Base-by-base conservation (phyloP, 2,113 vertebrate genomes). In the Xenopus borealis region DNA sequence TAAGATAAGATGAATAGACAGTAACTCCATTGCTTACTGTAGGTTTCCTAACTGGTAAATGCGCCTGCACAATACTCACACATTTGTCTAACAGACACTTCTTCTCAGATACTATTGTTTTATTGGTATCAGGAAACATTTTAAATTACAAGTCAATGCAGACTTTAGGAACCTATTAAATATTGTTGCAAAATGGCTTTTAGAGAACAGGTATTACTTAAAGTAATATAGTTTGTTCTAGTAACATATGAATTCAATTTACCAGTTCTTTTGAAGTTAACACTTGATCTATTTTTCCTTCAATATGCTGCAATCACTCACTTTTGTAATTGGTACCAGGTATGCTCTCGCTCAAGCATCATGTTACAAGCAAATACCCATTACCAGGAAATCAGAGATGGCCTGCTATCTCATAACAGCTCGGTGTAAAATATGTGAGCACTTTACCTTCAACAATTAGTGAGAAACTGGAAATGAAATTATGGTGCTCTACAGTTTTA, bases 271-370 rank as follows among this genome's bases (percentile, higher is more conserved):
- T 81, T 82, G 84, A 88, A 82, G 79, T 2, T 55, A 84, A 78
- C 84, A 80, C 73, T 80, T 79, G 82, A 85, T 80, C 86, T 85
- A 82, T 79, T 78, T 75, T 82, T 83, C 76, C 79, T 81, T 81
- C 84, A 83, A 85, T 76, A 85, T 55, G 79, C 84, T 88, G 83
- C 83, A 87, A 87, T 88, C 3, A 78, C 85, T 90, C 83, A 70
- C 87, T 85, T 89, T 90, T 81, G 82, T 89, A 80, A 87, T 82
- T 86, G 85, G 83, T 79, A 81, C 79, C 79, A 83, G 79, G 82
- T 82, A 88, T 70, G 59, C 79, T 79, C 84, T 88, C 67, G 59
- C 79, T 79, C 85, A 80, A 80, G 79, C 80, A 82, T 82, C 19
- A 59, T 73, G 80, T 84, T 86, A 88, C 81, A 85, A 86, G 74